These are phyloP conservation scores for Pelobates fuscus DNA, from an alignment of 2,113 vertebrate species.

Conservation along the genomic window DNA sequence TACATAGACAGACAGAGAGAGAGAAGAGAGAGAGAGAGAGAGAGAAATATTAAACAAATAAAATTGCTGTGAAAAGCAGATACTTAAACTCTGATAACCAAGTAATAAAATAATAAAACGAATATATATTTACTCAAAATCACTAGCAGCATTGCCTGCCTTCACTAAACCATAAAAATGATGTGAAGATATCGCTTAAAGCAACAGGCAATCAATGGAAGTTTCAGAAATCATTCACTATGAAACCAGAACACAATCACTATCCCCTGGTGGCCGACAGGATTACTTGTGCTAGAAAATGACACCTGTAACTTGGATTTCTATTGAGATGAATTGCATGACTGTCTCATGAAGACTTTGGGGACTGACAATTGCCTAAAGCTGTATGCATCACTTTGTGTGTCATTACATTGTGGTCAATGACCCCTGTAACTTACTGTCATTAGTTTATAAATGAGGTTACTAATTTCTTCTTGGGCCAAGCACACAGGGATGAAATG, in stretches of 20 bases:
- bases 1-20: too few species aligned
- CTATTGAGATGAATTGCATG: slow-evolving; percentile 25
- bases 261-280: slow-evolving; percentile 15
- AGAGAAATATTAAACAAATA: too few species aligned
- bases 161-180: too few species aligned
- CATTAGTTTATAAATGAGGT: slow-evolving; percentile 30
- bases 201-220: slow-evolving; percentile 13
- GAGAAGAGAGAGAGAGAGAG: too few species aligned
- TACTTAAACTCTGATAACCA: too few species aligned
- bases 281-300: slow-evolving; percentile 4
- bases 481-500: slow-evolving; percentile 5
- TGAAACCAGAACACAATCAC: slow-evolving; percentile 2
- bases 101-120: too few species aligned
- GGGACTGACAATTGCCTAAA: slow-evolving; percentile 10
- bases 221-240: slow-evolving; percentile 23
- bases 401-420: slow-evolving; percentile 35
- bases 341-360: slow-evolving; percentile 15
- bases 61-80: too few species aligned
- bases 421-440: slow-evolving; percentile 13
- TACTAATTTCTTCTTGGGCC: slow-evolving; percentile 26
- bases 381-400: neutral
- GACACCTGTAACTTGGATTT: slow-evolving; percentile 30
- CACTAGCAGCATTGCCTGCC: too few species aligned
- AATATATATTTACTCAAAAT: too few species aligned
- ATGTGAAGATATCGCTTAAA: too few species aligned